These are phyloP conservation scores for Lasiurus cinereus DNA, from an alignment of 2,113 vertebrate species.

Conservation along the genomic window DNA sequence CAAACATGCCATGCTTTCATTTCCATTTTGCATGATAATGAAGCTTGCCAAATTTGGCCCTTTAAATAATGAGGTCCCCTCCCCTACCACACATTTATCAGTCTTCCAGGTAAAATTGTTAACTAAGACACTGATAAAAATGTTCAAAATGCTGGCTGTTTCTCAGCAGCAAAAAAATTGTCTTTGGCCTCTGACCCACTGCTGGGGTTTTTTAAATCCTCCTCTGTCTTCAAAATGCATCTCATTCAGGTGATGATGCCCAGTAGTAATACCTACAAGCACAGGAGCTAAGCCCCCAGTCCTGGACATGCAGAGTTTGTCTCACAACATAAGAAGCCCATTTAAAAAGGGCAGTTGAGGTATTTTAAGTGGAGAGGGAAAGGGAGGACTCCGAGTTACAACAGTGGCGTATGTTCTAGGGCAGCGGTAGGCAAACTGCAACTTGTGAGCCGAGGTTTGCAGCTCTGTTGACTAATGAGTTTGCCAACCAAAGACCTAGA, in stretches of 20 bases:
- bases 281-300: slow-evolving; percentile 13
- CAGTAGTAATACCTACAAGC: rapidly evolving
- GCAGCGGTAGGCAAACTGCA: no score
- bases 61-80: slow-evolving; percentile 77
- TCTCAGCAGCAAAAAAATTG: slow-evolving; percentile 79
- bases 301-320: not conserved
- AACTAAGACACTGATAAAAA: slow-evolving; percentile 80
- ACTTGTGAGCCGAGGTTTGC: no score
- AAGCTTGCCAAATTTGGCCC: slow-evolving; percentile 69
- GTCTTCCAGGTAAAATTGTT: slow-evolving; percentile 67
- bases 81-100: slow-evolving; percentile 76
- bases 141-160: slow-evolving; percentile 79
- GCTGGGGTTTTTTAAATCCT: slow-evolving; percentile 66
- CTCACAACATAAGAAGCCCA: not conserved
- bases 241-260: slow-evolving; percentile 51
- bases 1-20: slow-evolving; percentile 78
- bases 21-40: slow-evolving; percentile 64
- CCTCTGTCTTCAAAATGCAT: slow-evolving; percentile 68
- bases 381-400: no score
- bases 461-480: no score
- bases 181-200: slow-evolving; percentile 64
- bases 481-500: no score
- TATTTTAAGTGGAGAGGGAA: not conserved
- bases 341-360: not conserved
- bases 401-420: no score